phyloP scores from a whole-genome alignment of 2,113 vertebrate genomes.

The Trichechus manatus region DNA sequence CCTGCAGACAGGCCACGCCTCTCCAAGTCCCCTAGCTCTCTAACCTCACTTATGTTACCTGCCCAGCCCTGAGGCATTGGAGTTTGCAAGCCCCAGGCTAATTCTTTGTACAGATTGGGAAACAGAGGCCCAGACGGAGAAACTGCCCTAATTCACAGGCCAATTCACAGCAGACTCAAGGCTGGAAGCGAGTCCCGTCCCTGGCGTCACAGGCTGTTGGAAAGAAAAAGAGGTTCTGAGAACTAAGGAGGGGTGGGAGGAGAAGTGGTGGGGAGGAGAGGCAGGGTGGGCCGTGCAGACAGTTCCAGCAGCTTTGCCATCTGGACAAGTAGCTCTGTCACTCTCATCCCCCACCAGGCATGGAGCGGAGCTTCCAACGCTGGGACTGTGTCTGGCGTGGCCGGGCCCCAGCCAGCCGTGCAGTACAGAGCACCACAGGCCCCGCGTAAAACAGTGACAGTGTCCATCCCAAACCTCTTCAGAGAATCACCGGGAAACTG shows the following conservation, averaged over 20 bases:
- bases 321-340: background rate
- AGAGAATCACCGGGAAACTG: constrained; percentile 6
- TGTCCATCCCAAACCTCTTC: background rate
- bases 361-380: background rate
- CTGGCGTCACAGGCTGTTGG: background rate
- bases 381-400: background rate
- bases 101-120: background rate
- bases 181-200: background rate
- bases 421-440: too few relatives aligned
- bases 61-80: background rate
- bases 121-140: background rate
- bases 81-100: background rate
- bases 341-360: background rate
- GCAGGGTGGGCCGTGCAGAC: rapidly evolving
- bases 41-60: too few relatives aligned
- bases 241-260: background rate
- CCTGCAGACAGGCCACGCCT: rapidly evolving
- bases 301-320: too few relatives aligned
- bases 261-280: background rate
- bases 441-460: background rate
- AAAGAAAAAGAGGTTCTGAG: background rate
- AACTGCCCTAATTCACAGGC: background rate
- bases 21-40: too few relatives aligned
- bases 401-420: rapidly evolving
- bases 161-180: background rate